Evolutionary conservation across 1,140 invertebrate genomes (phyloP).

Genomic region (Uloborus diversus): DNA sequence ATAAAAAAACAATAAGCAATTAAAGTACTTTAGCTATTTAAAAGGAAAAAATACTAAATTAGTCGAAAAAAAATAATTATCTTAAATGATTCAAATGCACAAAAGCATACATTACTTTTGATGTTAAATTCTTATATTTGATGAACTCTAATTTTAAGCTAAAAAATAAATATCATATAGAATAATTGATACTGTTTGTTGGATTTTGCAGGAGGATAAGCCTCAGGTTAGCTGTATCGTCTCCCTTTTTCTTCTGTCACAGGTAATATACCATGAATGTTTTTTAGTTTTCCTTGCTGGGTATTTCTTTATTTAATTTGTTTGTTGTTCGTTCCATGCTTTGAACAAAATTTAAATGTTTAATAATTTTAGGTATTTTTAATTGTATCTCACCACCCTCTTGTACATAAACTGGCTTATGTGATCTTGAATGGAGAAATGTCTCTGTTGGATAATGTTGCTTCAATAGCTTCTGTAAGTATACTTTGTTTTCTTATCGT

Average conservation of each 20-base stretch:
- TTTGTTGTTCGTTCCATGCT: background rate
- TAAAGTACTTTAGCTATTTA: too few relatives aligned
- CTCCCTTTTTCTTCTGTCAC: slow-evolving; percentile 88
- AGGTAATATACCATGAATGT: slow-evolving; percentile 69
- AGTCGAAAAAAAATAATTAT: too few relatives aligned
- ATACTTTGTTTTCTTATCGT: background rate
- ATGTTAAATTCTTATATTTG: background rate
- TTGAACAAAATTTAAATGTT: background rate
- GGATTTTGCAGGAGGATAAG: slow-evolving; percentile 65
- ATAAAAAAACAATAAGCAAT: too few relatives aligned
- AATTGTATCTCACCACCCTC: slow-evolving; percentile 86
- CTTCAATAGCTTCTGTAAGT: slow-evolving; percentile 15
- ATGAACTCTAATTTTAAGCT: background rate
- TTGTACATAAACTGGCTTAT: slow-evolving; percentile 87
- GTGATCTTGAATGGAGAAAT: slow-evolving; percentile 80
- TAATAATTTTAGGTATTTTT: slow-evolving; percentile 76
- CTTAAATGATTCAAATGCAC: too few relatives aligned
- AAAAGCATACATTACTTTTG: too few relatives aligned
- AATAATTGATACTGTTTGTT: too few relatives aligned
- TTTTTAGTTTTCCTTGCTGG: background rate
- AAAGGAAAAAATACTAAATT: too few relatives aligned
- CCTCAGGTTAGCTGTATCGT: slow-evolving; percentile 87
- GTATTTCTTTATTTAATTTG: background rate
- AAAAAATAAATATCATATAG: slow-evolving; percentile 11
- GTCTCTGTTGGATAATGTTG: slow-evolving; percentile 56